A percentile compares a stretch with the other conserved stretches of the same genome.
These are phyloP conservation scores for Stigmatopora argus DNA, from an alignment of 2,113 vertebrate species.

Conservation along the genomic window DNA sequence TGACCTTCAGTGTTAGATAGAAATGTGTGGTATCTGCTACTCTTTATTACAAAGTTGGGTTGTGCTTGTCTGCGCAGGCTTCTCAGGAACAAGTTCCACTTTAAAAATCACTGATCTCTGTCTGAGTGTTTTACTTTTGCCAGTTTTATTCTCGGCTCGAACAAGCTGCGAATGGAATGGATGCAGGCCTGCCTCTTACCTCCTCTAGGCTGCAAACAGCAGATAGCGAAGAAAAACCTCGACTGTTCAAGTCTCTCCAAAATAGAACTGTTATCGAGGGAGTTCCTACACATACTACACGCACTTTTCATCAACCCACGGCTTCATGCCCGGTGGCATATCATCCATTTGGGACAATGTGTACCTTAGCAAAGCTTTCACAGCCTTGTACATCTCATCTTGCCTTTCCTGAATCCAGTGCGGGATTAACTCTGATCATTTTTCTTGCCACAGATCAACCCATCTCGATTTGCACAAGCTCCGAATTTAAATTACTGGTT, in stretches of 20 bases:
- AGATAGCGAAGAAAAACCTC: constrained; percentile 59
- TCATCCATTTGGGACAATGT: constrained; percentile 35
- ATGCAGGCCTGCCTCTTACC: constrained; percentile 51
- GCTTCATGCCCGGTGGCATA: constrained; percentile 42
- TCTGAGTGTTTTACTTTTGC: constrained; percentile 12
- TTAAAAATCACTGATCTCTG: constrained; percentile 26
- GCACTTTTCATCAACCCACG: constrained; percentile 31
- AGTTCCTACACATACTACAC: constrained; percentile 16
- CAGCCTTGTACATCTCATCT: constrained; percentile 25
- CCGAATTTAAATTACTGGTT: neutral
- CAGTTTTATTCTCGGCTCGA: neutral
- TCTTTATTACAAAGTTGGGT: constrained; percentile 20
- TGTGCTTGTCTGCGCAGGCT: constrained; percentile 17
- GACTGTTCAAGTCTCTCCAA: constrained; percentile 41
- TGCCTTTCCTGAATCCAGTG: constrained; percentile 9
- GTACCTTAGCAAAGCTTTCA: constrained; percentile 39
- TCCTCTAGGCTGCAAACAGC: constrained; percentile 47
- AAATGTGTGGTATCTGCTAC: constrained; percentile 61
- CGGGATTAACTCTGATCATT: constrained; percentile 18
- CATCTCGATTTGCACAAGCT: neutral
- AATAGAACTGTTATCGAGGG: constrained; percentile 59
- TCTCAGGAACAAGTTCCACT: constrained; percentile 42
- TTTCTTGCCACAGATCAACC: neutral
- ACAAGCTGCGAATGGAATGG: constrained; percentile 40
- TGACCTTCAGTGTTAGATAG: constrained; percentile 52